Evolutionary conservation across 1,140 invertebrate species (phyloP).

Genomic region (Harpegnathos saltator): DNA sequence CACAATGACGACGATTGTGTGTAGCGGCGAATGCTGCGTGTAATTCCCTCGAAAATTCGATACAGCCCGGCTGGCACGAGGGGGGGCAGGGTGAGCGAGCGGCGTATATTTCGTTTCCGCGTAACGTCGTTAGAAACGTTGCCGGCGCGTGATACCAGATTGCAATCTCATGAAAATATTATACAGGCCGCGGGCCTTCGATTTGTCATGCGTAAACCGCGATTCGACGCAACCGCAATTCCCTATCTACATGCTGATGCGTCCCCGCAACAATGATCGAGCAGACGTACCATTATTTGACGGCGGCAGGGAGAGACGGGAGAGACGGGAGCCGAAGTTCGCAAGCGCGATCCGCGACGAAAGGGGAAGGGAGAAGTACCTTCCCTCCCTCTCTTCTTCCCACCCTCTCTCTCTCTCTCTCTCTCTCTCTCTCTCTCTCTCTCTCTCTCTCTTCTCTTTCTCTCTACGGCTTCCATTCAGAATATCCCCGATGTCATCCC

Average conservation of each 20-base stretch:
- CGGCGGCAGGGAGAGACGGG: too few species aligned
- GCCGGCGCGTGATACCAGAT: neutral
- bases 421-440: too few species aligned
- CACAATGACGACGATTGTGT: too few species aligned
- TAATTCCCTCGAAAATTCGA: slow-evolving; percentile 6
- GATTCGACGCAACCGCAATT: slow-evolving; percentile 44
- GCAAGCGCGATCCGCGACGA: neutral
- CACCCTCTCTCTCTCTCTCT: too few species aligned
- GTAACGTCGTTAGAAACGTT: slow-evolving; percentile 1
- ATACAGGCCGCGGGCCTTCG: slow-evolving; percentile 13
- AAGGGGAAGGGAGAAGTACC: neutral
- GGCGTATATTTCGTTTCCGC: neutral
- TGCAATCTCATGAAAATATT: slow-evolving; percentile 22
- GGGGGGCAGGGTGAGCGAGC: too few species aligned
- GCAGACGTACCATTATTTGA: slow-evolving; percentile 52
- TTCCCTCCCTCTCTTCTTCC: neutral
- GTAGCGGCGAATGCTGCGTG: too few species aligned
- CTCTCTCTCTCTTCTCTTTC: too few species aligned
- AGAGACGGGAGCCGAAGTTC: slow-evolving; percentile 13
- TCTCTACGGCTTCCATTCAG: too few species aligned
- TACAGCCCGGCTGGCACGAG: neutral
- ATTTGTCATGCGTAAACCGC: slow-evolving; percentile 44
- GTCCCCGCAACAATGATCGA: slow-evolving; percentile 43
- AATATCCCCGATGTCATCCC: neutral
- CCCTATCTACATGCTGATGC: slow-evolving; percentile 30